Percentiles rank a stretch among this genome's conserved stretches.
Evolutionary conservation across 1,140 invertebrate genomes (phyloP).

Genomic region (Listronotus bonariensis): DNA sequence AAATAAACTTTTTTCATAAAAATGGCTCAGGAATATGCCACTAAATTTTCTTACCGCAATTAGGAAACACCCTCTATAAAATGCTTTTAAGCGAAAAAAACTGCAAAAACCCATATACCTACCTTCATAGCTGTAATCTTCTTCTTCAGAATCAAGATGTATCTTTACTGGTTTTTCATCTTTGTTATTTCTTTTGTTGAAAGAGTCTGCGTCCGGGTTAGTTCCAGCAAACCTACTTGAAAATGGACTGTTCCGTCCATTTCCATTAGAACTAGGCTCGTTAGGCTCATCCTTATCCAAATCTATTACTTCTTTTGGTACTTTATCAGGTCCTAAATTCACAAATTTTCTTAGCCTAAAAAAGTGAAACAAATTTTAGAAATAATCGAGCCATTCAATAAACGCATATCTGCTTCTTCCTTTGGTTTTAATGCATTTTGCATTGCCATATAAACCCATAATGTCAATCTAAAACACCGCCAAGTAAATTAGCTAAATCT

Average conservation of each 20-base stretch:
- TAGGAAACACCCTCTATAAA: no score
- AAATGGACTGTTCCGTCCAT: conserved; percentile 52
- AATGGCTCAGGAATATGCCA: no score
- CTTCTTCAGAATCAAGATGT: conserved; percentile 63
- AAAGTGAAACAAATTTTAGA: no score
- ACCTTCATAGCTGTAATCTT: conserved; percentile 68
- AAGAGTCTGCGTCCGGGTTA: conserved; percentile 58
- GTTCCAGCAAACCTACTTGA: conserved; percentile 39
- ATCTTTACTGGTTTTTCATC: conserved; percentile 49
- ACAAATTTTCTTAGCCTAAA: conserved; percentile 65
- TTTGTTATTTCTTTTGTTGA: conserved; percentile 51
- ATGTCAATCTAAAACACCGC: no score
- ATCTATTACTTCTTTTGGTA: conserved; percentile 15
- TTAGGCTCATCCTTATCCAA: conserved; percentile 25
- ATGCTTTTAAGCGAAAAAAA: not conserved
- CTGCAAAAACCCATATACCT: not conserved
- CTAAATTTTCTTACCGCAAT: no score
- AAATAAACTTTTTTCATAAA: no score
- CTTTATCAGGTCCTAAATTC: conserved; percentile 57
- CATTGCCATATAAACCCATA: no score
- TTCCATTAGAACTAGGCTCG: conserved; percentile 46
- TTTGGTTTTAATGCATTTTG: no score
- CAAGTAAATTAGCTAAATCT: no score
- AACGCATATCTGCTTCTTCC: no score
- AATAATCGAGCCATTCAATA: no score